phyloP scores from a whole-genome alignment of 2,888 invertebrate species.

The Plebejus melissa region DNA sequence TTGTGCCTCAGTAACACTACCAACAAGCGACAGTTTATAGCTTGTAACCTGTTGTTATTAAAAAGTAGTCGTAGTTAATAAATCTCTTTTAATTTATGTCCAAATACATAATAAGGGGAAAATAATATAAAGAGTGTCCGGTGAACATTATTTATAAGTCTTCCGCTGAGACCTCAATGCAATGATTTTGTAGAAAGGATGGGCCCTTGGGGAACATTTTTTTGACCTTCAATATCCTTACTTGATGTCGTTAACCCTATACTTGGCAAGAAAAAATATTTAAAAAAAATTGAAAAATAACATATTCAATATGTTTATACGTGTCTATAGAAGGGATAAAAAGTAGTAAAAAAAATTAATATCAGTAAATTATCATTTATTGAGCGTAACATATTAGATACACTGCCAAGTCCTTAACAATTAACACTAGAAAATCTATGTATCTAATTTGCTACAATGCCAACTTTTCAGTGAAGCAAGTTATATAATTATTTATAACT shows the following conservation, averaged over 20 bases:
- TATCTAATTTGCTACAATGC: constrained; percentile 7
- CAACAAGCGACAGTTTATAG: not conserved
- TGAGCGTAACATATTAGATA: constrained; percentile 4
- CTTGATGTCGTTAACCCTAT: not conserved
- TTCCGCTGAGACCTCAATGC: constrained; percentile 47
- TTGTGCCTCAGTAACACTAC: not conserved
- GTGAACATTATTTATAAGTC: constrained; percentile 70
- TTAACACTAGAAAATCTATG: not conserved
- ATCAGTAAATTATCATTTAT: not conserved
- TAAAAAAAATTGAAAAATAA: not conserved
- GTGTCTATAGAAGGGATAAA: not conserved
- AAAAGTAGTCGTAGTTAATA: constrained; percentile 43
- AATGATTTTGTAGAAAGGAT: not conserved
- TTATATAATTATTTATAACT: too few relatives aligned
- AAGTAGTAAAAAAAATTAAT: not conserved
- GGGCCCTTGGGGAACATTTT: not conserved
- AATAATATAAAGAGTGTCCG: constrained; percentile 66
- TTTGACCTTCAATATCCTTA: not conserved
- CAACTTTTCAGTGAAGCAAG: not conserved
- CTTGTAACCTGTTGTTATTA: constrained; percentile 24
- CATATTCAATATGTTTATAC: not conserved
- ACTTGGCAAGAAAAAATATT: not conserved
- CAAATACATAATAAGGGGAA: constrained; percentile 74
- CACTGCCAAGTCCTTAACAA: not conserved
- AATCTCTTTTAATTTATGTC: constrained; percentile 74